phyloP scores from a whole-genome alignment of 2,797 vertebrate genomes.

The Gastrophryne carolinensis region DNA sequence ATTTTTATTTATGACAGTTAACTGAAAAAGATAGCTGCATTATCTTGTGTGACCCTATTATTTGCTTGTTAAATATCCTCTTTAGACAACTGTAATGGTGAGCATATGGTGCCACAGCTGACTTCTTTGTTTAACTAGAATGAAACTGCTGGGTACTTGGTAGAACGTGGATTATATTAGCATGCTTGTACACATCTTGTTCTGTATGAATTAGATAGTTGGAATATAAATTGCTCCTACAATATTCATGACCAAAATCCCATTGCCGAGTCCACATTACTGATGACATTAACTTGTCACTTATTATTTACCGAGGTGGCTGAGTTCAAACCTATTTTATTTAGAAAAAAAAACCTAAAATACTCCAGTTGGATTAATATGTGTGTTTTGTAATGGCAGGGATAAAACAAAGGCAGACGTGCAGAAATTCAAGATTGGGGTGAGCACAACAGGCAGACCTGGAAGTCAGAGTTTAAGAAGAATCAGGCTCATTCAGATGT shows the following conservation, averaged over 20 bases:
- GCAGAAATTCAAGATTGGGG: conserved; percentile 22
- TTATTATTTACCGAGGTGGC: conserved; percentile 31
- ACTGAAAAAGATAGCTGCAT: background rate
- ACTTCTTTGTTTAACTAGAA: background rate
- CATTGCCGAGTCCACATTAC: background rate
- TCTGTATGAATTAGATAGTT: conserved; percentile 46
- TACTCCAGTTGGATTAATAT: conserved; percentile 44
- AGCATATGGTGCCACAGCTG: background rate
- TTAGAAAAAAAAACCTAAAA: conserved; percentile 41
- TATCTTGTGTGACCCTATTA: background rate
- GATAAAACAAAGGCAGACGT: conserved; percentile 15
- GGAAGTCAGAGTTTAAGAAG: conserved; percentile 33
- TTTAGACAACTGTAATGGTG: background rate
- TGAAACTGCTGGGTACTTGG: background rate
- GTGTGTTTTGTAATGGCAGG: conserved; percentile 39
- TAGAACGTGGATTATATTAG: conserved; percentile 12
- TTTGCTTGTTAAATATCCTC: background rate
- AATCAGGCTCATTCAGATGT: background rate
- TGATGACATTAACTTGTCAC: conserved; percentile 16
- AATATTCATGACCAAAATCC: conserved; percentile 19
- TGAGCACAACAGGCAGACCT: conserved; percentile 21
- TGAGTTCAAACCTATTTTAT: conserved; percentile 49
- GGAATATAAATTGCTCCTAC: conserved; percentile 49
- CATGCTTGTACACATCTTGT: conserved; percentile 8
- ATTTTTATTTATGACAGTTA: background rate